These are phyloP conservation scores for Glossosoma conforme DNA, from an alignment of 1,140 invertebrate species.

Conservation along the genomic window DNA sequence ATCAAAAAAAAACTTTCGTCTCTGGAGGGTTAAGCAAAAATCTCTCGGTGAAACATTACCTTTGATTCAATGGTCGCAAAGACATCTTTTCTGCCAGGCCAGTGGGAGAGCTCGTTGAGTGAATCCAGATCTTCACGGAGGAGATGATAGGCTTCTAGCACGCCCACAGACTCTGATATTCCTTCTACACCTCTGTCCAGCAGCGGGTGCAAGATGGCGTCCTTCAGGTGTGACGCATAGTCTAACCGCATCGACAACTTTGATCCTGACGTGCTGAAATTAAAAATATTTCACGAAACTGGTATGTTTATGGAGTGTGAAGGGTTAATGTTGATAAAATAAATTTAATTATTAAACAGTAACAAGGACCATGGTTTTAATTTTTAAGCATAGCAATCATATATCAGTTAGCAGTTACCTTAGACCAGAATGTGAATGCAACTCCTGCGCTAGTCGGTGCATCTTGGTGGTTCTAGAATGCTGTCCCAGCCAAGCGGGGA, in stretches of 20 bases:
- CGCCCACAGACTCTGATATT: conserved; percentile 64
- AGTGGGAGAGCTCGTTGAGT: conserved; percentile 76
- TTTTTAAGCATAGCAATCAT: no score
- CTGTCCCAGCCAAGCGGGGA: conserved; percentile 94
- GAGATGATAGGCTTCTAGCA: conserved; percentile 80
- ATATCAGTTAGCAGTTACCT: conserved; percentile 60
- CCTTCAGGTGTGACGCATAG: conserved; percentile 69
- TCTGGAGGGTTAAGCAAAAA: no score
- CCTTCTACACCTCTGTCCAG: conserved; percentile 63
- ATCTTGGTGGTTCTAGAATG: conserved; percentile 83
- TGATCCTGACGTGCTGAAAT: conserved; percentile 66
- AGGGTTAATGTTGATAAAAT: no score
- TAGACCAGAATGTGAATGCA: conserved; percentile 74
- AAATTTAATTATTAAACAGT: no score
- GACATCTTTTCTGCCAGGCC: conserved; percentile 74
- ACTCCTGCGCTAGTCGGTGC: conserved; percentile 74
- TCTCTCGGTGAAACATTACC: no score
- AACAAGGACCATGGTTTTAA: no score
- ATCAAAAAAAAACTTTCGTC: no score
- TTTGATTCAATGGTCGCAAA: conserved; percentile 74
- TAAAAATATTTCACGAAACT: conserved; percentile 4
- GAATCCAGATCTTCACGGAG: conserved; percentile 88
- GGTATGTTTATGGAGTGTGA: no score
- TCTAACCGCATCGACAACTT: conserved; percentile 76
- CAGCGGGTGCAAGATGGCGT: conserved; percentile 71